Evolutionary conservation across 2,888 invertebrate genomes (phyloP).

Genomic region (Allacma fusca): DNA sequence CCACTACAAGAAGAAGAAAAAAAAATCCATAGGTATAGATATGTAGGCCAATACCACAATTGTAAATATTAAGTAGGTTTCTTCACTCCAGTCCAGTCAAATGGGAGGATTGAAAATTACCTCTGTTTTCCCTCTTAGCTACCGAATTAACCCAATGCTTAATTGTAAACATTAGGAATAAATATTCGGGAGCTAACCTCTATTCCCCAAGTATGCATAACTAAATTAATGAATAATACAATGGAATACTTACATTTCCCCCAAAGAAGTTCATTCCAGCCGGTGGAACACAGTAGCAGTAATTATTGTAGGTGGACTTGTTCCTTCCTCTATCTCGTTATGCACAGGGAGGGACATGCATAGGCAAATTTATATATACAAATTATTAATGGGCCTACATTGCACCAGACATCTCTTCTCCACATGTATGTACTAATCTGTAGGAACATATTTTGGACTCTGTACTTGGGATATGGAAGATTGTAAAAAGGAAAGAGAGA

Average conservation of each 20-base stretch:
- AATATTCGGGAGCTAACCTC: neutral
- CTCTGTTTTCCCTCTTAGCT: slow-evolving; percentile 28
- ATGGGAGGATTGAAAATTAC: slow-evolving; percentile 17
- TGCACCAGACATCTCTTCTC: too few species aligned
- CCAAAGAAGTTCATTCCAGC: neutral
- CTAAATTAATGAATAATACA: slow-evolving; percentile 29
- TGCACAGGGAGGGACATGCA: neutral
- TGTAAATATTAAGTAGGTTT: slow-evolving; percentile 8
- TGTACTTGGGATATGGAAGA: too few species aligned
- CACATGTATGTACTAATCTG: too few species aligned
- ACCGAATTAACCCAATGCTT: slow-evolving; percentile 39
- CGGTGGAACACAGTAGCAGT: neutral
- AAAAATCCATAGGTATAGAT: neutral
- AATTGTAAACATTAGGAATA: slow-evolving; percentile 28
- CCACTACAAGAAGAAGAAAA: neutral
- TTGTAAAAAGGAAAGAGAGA: too few species aligned
- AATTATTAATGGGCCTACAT: too few species aligned
- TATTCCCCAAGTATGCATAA: slow-evolving; percentile 8
- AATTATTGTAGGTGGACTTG: slow-evolving; percentile 43
- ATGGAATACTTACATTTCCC: slow-evolving; percentile 17
- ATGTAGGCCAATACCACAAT: slow-evolving; percentile 16
- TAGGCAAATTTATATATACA: too few species aligned
- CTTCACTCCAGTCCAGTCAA: neutral
- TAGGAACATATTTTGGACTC: too few species aligned
- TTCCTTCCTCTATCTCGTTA: neutral